A percentile compares a stretch with the other conserved stretches of the same genome.
phyloP scores from a whole-genome alignment of 2,113 vertebrate species.

The Epinephelus cyanopodus region DNA sequence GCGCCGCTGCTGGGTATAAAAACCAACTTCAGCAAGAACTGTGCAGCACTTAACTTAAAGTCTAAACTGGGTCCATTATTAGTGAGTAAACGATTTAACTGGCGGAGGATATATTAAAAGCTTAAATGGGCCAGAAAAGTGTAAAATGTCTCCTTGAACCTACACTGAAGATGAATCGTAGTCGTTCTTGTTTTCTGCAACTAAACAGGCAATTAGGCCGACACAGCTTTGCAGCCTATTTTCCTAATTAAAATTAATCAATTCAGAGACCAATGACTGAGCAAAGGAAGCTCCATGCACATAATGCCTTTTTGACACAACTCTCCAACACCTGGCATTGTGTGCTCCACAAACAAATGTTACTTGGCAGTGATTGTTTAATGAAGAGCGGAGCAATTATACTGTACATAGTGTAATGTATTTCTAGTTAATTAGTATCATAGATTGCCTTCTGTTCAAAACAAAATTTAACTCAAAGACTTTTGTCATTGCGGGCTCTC shows the following conservation, averaged over 20 bases:
- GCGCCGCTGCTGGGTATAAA: conserved; percentile 22
- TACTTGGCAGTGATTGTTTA: conserved; percentile 32
- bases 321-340: conserved; percentile 36
- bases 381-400: conserved; percentile 54
- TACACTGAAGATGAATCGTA: conserved; percentile 48
- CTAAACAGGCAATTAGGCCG: conserved; percentile 64
- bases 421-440: conserved; percentile 52
- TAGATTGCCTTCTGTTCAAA: conserved; percentile 33
- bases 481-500: conserved; percentile 24
- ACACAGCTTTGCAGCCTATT: conserved; percentile 4
- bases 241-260: conserved; percentile 64
- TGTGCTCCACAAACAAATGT: conserved; percentile 25
- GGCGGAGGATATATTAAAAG: conserved; percentile 34
- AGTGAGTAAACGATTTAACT: conserved; percentile 37
- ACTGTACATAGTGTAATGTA: conserved; percentile 15
- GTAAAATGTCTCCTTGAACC: conserved; percentile 49
- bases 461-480: conserved; percentile 36
- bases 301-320: conserved; percentile 24
- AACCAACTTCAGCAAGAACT: conserved; percentile 24
- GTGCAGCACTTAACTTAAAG: conserved; percentile 16
- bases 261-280: conserved; percentile 44
- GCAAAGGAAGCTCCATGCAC: conserved; percentile 25
- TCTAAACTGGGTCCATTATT: conserved; percentile 45
- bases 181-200: conserved; percentile 45
- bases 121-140: conserved; percentile 63